Conservation (phyloP, 2,888 invertebrate species). For the Cephus spinipes region DNA sequence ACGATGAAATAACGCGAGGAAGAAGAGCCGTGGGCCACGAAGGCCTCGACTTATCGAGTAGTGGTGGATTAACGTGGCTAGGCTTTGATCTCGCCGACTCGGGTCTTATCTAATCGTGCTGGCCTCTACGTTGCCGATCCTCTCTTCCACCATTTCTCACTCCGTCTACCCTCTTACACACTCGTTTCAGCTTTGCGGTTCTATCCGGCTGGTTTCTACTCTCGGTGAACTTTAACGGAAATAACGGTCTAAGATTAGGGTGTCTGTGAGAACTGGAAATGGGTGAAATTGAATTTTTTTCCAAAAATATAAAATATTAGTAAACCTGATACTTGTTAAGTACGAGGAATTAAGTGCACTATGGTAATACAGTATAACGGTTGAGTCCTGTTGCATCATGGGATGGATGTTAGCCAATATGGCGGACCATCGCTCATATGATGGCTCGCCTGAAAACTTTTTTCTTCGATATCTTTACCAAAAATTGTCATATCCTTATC, state of each 20-base stretch:
- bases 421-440: neutral
- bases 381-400: neutral
- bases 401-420: neutral
- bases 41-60: slow-evolving; percentile 64
- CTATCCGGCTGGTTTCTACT: neutral
- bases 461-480: neutral
- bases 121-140: slow-evolving; percentile 30
- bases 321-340: neutral
- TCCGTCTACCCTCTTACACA: neutral
- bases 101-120: slow-evolving; percentile 64
- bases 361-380: neutral
- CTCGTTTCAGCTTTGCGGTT: neutral
- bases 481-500: neutral
- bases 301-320: too few relatives aligned
- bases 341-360: neutral
- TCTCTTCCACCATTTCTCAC: slow-evolving; percentile 33
- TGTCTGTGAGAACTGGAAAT: neutral
- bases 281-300: neutral
- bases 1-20: neutral
- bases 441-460: neutral
- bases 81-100: slow-evolving; percentile 64
- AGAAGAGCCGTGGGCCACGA: slow-evolving; percentile 28
- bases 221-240: neutral
- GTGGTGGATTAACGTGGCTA: slow-evolving; percentile 64
- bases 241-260: neutral